Percentiles rank a stretch among this genome's conserved stretches.
Conservation (phyloP, 2,113 vertebrate genomes). For the Podocnemis expansa region DNA sequence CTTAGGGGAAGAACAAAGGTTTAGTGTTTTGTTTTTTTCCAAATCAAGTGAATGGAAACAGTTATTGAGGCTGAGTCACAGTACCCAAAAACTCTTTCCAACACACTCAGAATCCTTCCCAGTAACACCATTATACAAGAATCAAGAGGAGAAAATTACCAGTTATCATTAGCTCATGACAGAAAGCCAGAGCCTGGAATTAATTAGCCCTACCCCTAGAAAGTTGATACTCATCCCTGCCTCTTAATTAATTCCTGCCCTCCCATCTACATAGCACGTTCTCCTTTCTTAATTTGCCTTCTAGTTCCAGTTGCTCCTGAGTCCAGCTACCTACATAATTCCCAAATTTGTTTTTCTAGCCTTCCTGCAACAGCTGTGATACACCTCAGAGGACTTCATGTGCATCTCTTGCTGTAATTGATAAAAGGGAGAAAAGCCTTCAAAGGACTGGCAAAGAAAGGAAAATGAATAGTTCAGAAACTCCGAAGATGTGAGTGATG, state of each 20-base stretch:
- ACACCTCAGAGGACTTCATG: background rate
- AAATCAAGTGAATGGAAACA: background rate
- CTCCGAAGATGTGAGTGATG: background rate
- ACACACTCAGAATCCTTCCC: background rate
- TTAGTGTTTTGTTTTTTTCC: background rate
- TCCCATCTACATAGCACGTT: background rate
- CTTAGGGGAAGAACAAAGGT: background rate
- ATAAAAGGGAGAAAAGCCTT: background rate
- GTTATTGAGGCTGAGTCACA: background rate
- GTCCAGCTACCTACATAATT: background rate
- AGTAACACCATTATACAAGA: background rate
- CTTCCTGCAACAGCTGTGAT: background rate
- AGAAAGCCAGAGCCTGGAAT: slow-evolving; percentile 4
- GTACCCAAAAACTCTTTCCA: slow-evolving; percentile 4
- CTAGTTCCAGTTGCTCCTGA: background rate
- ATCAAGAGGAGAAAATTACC: slow-evolving; percentile 3
- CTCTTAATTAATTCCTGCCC: background rate
- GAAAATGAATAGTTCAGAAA: background rate
- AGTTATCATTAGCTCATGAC: background rate
- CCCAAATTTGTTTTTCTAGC: slow-evolving; percentile 2
- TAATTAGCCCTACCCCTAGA: background rate
- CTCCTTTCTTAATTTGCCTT: background rate
- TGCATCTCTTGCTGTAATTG: background rate
- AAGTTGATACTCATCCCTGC: background rate
- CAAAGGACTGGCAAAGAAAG: background rate